phyloP scores from a whole-genome alignment of 2,113 vertebrate species.

The Ameiurus melas region DNA sequence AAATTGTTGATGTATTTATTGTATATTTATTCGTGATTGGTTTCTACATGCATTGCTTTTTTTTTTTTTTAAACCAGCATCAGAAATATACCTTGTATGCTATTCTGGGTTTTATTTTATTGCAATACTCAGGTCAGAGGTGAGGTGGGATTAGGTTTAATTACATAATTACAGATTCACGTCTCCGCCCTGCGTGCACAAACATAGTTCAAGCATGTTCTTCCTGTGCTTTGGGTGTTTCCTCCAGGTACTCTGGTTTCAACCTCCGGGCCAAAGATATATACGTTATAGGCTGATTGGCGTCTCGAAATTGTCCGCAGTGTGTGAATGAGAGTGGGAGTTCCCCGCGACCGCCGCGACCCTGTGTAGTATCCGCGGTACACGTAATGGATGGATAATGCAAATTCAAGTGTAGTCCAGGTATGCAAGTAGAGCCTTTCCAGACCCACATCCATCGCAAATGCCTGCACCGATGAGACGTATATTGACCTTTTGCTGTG shows the following conservation, averaged over 20 bases:
- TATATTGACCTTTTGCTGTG: not conserved
- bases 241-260: too few species aligned
- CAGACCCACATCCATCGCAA: not conserved
- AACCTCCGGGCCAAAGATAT: too few species aligned
- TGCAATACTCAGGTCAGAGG: not conserved
- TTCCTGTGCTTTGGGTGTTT: too few species aligned
- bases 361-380: too few species aligned
- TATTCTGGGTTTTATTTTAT: not conserved
- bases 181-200: too few species aligned
- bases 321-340: too few species aligned
- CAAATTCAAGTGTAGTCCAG: not conserved
- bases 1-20: conserved; percentile 63
- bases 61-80: not conserved
- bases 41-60: not conserved
- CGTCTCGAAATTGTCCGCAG: too few species aligned
- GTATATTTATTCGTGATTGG: conserved; percentile 44
- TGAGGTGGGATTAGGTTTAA: not conserved
- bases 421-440: not conserved
- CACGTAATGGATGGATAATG: not conserved
- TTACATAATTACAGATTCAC: not conserved
- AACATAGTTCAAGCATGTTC: too few species aligned
- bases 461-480: not conserved
- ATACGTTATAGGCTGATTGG: too few species aligned
- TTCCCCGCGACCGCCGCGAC: too few species aligned
- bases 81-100: not conserved